A percentile compares a stretch with the other conserved stretches of the same genome.
Evolutionary conservation across 2,113 vertebrate genomes (phyloP).

Genomic region (Nothobranchius kuhntae): DNA sequence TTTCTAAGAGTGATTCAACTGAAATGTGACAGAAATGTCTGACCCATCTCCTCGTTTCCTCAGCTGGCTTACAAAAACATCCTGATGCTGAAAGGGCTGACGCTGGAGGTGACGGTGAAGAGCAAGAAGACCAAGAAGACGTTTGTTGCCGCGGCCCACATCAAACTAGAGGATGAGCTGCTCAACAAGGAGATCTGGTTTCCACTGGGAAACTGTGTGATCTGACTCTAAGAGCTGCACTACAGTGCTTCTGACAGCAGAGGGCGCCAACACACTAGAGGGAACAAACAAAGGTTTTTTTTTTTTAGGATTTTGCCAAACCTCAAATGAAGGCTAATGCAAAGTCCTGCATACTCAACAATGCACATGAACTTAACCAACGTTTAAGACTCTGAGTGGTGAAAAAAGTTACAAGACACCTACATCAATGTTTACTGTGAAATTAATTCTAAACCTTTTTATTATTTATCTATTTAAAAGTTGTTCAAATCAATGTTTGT

Average conservation of each 20-base stretch:
- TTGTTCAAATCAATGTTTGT: slow-evolving; percentile 9
- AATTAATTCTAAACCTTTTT: not conserved
- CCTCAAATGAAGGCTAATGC: slow-evolving; percentile 1
- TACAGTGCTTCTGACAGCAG: slow-evolving; percentile 36
- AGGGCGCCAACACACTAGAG: slow-evolving; percentile 29
- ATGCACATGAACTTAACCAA: not conserved
- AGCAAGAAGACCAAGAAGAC: slow-evolving; percentile 79
- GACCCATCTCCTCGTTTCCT: slow-evolving; percentile 14
- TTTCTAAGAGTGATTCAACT: not conserved
- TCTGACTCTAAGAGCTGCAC: slow-evolving; percentile 60
- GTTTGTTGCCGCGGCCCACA: slow-evolving; percentile 82
- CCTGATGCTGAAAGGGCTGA: slow-evolving; percentile 66
- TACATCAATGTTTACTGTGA: slow-evolving; percentile 29
- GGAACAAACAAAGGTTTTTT: not conserved
- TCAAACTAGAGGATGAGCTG: slow-evolving; percentile 72
- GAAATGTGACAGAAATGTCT: not conserved
- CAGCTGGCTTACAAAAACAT: slow-evolving; percentile 82
- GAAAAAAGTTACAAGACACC: not conserved
- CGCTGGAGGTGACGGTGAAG: slow-evolving; percentile 85
- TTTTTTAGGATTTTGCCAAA: not conserved
- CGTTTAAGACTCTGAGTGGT: no score
- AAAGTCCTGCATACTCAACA: slow-evolving; percentile 2
- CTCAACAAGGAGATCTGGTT: slow-evolving; percentile 85
- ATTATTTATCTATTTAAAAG: slow-evolving; percentile 6
- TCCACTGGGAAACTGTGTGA: slow-evolving; percentile 75